phyloP scores from a whole-genome alignment of 2,113 vertebrate genomes.

The Sebastes schlegelii region DNA sequence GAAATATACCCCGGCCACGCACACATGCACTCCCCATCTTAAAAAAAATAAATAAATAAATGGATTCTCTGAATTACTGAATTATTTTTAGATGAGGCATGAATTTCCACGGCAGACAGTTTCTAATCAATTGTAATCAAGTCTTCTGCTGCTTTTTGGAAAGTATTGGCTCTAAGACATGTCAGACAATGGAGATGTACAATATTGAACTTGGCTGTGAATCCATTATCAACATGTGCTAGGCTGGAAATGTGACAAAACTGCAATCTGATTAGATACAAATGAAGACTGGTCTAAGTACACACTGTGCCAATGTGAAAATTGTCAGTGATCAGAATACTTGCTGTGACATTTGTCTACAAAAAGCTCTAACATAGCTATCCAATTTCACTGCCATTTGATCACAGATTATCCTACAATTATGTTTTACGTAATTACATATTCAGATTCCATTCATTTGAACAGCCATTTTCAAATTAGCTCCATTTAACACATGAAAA shows the following conservation, averaged over 20 bases:
- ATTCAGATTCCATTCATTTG: constrained; percentile 9
- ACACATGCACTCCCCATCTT: constrained; percentile 12
- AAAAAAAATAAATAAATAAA: constrained; percentile 11
- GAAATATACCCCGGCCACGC: constrained; percentile 24
- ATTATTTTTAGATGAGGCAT: constrained; percentile 66
- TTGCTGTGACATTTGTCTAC: constrained; percentile 15
- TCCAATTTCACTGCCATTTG: constrained; percentile 29
- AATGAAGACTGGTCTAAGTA: constrained; percentile 40
- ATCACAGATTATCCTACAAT: not conserved
- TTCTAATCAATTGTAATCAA: constrained; percentile 76
- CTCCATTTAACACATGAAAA: constrained; percentile 4
- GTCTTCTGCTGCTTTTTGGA: constrained; percentile 52
- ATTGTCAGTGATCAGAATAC: constrained; percentile 44
- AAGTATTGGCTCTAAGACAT: constrained; percentile 46
- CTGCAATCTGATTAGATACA: constrained; percentile 56
- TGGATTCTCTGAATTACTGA: constrained; percentile 45
- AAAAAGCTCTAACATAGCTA: not conserved
- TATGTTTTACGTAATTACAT: constrained; percentile 8
- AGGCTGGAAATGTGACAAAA: constrained; percentile 70
- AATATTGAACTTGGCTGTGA: constrained; percentile 61
- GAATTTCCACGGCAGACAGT: constrained; percentile 56
- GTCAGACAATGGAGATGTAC: constrained; percentile 26
- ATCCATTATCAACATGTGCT: constrained; percentile 64
- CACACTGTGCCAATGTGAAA: constrained; percentile 14
- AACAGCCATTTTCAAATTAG: constrained; percentile 31